Percentiles rank a stretch among this genome's conserved stretches.
phyloP scores from a whole-genome alignment of 1,140 invertebrate species.

The Brachionus koreanus region DNA sequence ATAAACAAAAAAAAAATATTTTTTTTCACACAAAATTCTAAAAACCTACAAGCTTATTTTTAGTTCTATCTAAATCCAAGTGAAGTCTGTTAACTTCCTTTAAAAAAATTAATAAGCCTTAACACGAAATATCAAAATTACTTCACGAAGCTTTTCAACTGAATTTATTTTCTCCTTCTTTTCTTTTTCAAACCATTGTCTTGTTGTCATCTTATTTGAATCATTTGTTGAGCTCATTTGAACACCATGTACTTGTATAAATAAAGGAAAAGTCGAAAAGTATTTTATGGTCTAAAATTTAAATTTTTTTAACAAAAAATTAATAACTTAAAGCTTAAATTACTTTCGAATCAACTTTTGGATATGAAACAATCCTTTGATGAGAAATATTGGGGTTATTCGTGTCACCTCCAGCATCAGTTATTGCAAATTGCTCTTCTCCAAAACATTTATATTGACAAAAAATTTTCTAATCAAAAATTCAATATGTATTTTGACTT shows the following conservation, averaged over 20 bases:
- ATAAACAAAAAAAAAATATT: neutral
- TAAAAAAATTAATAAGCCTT: neutral
- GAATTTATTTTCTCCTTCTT: slow-evolving; percentile 17
- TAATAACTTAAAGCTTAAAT: neutral
- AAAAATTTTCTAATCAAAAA: slow-evolving; percentile 35
- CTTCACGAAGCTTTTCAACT: slow-evolving; percentile 25
- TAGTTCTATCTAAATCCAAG: slow-evolving; percentile 1
- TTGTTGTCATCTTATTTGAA: slow-evolving; percentile 22
- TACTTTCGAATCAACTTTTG: neutral
- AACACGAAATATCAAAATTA: neutral
- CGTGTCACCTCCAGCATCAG: neutral
- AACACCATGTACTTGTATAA: slow-evolving; percentile 16
- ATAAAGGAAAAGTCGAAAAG: slow-evolving; percentile 6
- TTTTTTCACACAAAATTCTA: neutral
- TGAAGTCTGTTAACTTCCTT: slow-evolving; percentile 29
- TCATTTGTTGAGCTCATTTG: neutral
- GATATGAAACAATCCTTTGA: slow-evolving; percentile 37
- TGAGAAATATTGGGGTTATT: slow-evolving; percentile 14
- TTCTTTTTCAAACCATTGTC: slow-evolving; percentile 41
- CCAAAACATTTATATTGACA: slow-evolving; percentile 44
- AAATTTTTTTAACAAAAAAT: neutral
- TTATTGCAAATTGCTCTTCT: slow-evolving; percentile 3
- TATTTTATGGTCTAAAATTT: slow-evolving; percentile 10
- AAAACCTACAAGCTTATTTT: slow-evolving; percentile 17
- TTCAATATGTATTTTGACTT: neutral